phyloP scores from a whole-genome alignment of 1,140 invertebrate genomes.

The Littorina saxatilis region DNA sequence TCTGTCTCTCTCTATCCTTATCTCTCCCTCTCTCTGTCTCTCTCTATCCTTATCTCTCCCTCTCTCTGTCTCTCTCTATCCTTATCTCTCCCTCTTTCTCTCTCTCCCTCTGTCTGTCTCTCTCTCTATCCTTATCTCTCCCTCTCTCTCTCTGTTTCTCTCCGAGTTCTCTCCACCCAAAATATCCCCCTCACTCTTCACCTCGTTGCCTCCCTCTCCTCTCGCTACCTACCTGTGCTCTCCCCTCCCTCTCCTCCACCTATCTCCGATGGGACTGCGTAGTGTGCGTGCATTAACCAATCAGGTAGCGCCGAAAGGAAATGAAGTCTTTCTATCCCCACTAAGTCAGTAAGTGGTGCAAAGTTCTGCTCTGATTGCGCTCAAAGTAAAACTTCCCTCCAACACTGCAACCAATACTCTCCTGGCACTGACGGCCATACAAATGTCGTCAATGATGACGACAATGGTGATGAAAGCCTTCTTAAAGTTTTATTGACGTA shows the following conservation, averaged over 20 bases:
- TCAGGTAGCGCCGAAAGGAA: too few relatives aligned
- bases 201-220: background rate
- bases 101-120: background rate
- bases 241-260: background rate
- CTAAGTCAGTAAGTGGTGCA: too few relatives aligned
- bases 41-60: constrained; percentile 3
- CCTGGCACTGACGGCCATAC: background rate
- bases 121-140: background rate
- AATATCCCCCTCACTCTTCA: background rate
- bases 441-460: background rate
- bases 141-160: background rate
- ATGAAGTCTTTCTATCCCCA: too few relatives aligned
- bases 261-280: too few relatives aligned
- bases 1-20: background rate
- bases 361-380: too few relatives aligned
- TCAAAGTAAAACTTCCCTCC: too few relatives aligned
- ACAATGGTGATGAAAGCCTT: constrained; percentile 6
- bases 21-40: constrained; percentile 2
- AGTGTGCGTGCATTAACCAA: too few relatives aligned
- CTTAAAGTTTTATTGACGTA: too few relatives aligned
- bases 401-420: too few relatives aligned
- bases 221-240: background rate
- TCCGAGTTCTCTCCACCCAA: background rate
- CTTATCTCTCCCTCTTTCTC: background rate
- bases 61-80: background rate